phyloP scores from a whole-genome alignment of 92 coral and sea anemone species.

The Zoanthus solanderi region DNA sequence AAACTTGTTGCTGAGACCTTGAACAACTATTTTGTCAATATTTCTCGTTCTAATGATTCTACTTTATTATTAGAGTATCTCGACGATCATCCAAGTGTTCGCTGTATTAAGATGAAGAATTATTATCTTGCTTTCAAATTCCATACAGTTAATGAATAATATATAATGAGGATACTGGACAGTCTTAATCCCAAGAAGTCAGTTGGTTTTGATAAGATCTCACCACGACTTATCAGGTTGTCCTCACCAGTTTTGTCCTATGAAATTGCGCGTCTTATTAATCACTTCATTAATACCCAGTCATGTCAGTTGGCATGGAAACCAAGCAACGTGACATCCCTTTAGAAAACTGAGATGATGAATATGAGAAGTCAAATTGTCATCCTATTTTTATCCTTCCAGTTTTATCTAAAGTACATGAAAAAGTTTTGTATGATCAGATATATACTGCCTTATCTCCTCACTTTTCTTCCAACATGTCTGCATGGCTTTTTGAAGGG shows the following conservation, averaged over 20 bases:
- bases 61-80: neutral
- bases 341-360: too few relatives aligned
- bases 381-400: too few relatives aligned
- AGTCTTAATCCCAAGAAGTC: neutral
- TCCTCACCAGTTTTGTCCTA: neutral
- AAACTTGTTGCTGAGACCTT: slow-evolving; percentile 53
- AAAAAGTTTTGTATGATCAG: too few relatives aligned
- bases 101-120: neutral
- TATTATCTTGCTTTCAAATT: neutral
- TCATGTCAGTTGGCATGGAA: too few relatives aligned
- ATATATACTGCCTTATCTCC: too few relatives aligned
- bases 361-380: too few relatives aligned
- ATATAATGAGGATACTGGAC: neutral
- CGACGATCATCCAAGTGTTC: neutral
- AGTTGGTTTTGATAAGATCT: slow-evolving; percentile 1
- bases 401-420: too few relatives aligned
- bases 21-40: slow-evolving; percentile 53
- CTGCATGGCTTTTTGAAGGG: too few relatives aligned
- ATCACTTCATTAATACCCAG: too few relatives aligned
- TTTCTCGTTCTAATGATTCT: slow-evolving; percentile 48
- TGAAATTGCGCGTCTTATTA: neutral
- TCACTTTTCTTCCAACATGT: too few relatives aligned
- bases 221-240: neutral
- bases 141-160: neutral
- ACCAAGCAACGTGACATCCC: too few relatives aligned